Conservation (phyloP, 2,113 vertebrate genomes). For the Coracopsis vasa region DNA sequence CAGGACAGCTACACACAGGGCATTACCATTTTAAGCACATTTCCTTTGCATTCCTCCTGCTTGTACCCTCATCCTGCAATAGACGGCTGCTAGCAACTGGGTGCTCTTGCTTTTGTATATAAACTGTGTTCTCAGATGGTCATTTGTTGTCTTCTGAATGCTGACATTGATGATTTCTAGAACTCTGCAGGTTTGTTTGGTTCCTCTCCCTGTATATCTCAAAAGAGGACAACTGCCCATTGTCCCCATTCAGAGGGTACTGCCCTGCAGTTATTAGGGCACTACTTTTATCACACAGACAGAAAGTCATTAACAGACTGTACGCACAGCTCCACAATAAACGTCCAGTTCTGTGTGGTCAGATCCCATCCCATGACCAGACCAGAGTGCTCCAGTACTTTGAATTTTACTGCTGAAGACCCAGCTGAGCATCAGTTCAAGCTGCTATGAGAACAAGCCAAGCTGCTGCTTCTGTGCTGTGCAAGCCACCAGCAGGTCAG, state of each 20-base stretch:
- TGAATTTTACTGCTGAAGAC: not conserved
- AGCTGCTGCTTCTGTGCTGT: not conserved
- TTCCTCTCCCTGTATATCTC: not conserved
- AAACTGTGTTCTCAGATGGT: not conserved
- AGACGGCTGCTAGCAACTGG: not conserved
- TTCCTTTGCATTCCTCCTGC: not conserved
- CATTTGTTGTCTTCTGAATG: not conserved
- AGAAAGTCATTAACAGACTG: not conserved
- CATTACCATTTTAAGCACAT: not conserved
- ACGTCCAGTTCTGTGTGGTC: not conserved
- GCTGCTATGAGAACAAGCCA: not conserved
- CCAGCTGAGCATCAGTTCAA: not conserved
- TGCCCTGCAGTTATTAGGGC: not conserved
- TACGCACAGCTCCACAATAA: not conserved
- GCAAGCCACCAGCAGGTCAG: not conserved
- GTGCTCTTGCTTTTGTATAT: not conserved
- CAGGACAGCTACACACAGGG: rapidly evolving
- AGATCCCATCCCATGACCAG: not conserved
- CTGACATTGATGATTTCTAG: not conserved
- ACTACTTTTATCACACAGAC: not conserved
- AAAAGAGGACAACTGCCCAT: not conserved
- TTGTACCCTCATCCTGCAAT: not conserved
- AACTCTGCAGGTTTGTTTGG: not conserved
- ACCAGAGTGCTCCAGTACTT: not conserved
- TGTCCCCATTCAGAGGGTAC: not conserved